Evolutionary conservation across 2,888 invertebrate genomes (phyloP).

Genomic region (Melieria omissa): DNA sequence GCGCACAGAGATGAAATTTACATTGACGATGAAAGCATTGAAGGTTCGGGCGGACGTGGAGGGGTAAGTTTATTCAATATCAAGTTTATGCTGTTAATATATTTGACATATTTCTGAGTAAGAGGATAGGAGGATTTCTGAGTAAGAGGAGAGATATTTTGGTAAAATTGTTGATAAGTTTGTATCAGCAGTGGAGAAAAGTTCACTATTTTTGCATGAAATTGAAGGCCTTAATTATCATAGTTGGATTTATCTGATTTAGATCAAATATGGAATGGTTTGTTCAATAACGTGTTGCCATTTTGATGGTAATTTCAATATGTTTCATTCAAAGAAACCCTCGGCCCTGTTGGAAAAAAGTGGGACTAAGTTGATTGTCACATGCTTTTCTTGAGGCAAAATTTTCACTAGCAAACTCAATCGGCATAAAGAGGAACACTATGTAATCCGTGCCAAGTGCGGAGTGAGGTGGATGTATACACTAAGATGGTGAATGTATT

Average conservation of each 20-base stretch:
- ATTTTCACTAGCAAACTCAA: too few species aligned
- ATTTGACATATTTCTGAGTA: background rate
- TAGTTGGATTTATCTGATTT: background rate
- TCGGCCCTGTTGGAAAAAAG: background rate
- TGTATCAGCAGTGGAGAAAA: too few species aligned
- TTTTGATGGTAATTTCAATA: too few species aligned
- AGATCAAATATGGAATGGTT: background rate
- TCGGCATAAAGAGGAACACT: too few species aligned
- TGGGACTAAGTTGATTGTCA: too few species aligned
- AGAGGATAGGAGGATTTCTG: background rate
- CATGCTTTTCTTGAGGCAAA: too few species aligned
- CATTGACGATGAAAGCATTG: constrained; percentile 81
- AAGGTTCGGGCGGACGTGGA: constrained; percentile 76
- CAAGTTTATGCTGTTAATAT: background rate
- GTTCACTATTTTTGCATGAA: too few species aligned
- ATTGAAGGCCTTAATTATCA: too few species aligned
- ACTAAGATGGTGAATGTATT: too few species aligned
- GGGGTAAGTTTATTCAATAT: constrained; percentile 70
- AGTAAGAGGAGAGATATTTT: background rate
- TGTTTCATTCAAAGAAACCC: background rate
- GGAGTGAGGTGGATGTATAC: too few species aligned
- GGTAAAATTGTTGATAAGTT: background rate
- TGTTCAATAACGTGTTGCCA: too few species aligned
- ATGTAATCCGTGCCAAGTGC: too few species aligned
- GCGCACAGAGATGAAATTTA: constrained; percentile 72